These are phyloP conservation scores for Neostethus bicornis DNA, from an alignment of 2,797 vertebrate genomes.

Conservation along the genomic window DNA sequence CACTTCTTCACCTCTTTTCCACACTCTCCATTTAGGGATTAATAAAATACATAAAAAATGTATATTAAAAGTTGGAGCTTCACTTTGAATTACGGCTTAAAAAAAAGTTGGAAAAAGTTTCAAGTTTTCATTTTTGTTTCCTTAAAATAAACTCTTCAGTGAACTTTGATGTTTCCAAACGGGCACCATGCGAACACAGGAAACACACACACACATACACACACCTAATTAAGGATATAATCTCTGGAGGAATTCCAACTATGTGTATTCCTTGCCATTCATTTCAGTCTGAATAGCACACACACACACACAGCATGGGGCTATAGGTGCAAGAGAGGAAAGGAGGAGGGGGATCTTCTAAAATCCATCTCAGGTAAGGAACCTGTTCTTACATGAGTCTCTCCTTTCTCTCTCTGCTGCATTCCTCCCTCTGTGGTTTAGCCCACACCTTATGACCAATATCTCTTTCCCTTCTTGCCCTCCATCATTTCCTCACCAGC, in stretches of 20 bases:
- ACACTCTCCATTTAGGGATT: no score
- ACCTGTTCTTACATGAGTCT: conserved; percentile 73
- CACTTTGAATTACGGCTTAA: no score
- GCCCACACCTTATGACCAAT: conserved; percentile 66
- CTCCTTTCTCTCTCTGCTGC: conserved; percentile 34
- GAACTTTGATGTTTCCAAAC: not conserved
- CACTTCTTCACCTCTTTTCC: no score
- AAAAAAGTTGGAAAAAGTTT: no score
- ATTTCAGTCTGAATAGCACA: conserved; percentile 50
- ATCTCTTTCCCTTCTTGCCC: conserved; percentile 67
- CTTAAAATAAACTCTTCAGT: not conserved
- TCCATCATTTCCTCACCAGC: conserved; percentile 63
- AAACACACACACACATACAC: conserved; percentile 36
- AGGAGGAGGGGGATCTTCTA: conserved; percentile 39
- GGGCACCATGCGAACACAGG: not conserved
- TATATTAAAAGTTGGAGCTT: no score
- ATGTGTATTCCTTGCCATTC: conserved; percentile 66
- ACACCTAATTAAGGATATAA: conserved; percentile 67
- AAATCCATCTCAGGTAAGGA: conserved; percentile 58
- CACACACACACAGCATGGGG: conserved; percentile 15
- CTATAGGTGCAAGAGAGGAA: conserved; percentile 15
- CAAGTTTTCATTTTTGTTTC: no score
- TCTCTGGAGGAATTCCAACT: conserved; percentile 72
- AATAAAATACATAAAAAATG: no score
- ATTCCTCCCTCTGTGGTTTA: conserved; percentile 61